These are phyloP conservation scores for Neostethus bicornis DNA, from an alignment of 2,797 vertebrate genomes.

Conservation along the genomic window DNA sequence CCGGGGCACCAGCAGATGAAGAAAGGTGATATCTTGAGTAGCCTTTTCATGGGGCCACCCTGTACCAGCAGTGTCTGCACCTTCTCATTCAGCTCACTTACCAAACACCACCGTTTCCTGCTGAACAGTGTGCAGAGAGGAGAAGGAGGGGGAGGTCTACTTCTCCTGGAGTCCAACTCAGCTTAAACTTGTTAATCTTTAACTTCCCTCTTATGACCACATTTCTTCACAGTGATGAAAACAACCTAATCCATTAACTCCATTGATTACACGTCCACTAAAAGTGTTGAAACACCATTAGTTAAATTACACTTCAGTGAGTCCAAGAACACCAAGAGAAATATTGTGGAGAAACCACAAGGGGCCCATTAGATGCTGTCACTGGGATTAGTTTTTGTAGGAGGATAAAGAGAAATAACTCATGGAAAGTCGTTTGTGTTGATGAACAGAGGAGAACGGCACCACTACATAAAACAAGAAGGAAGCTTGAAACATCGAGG, in stretches of 20 bases:
- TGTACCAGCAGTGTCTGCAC: slow-evolving; percentile 57
- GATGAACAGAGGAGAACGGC: slow-evolving; percentile 23
- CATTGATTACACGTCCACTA: slow-evolving; percentile 41
- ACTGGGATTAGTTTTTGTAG: slow-evolving; percentile 37
- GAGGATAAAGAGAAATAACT: slow-evolving; percentile 35
- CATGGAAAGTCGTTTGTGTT: slow-evolving; percentile 14
- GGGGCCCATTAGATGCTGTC: slow-evolving; percentile 36
- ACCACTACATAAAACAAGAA: slow-evolving; percentile 1
- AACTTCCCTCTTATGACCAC: slow-evolving; percentile 11
- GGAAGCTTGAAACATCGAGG: background rate
- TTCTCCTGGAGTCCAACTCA: slow-evolving; percentile 3
- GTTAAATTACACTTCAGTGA: slow-evolving; percentile 38
- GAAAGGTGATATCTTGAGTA: slow-evolving; percentile 61
- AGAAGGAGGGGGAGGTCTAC: background rate
- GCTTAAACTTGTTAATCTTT: slow-evolving; percentile 30
- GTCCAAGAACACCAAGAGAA: background rate
- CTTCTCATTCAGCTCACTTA: slow-evolving; percentile 53
- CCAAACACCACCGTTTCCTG: slow-evolving; percentile 26
- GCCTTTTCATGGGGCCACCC: slow-evolving; percentile 64
- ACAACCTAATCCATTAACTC: slow-evolving; percentile 19
- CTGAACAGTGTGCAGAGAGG: slow-evolving; percentile 4
- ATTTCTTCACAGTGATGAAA: slow-evolving; percentile 16
- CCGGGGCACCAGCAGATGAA: slow-evolving; percentile 22
- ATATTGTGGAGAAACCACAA: slow-evolving; percentile 4
- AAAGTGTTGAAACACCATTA: slow-evolving; percentile 45